phyloP scores from a whole-genome alignment of 2,113 vertebrate species.

The Peromyscus leucopus region DNA sequence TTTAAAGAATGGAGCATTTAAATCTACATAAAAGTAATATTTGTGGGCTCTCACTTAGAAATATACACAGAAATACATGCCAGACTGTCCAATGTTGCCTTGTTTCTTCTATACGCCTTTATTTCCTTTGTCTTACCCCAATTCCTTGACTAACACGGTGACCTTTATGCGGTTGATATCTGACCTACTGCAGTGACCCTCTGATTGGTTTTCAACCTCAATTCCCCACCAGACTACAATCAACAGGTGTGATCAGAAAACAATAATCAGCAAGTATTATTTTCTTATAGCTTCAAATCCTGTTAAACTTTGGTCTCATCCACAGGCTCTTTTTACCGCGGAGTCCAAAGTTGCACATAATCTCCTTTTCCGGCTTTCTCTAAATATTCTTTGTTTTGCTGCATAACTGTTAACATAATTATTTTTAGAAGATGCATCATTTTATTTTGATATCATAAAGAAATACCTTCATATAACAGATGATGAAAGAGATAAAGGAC shows the following conservation, averaged over 20 bases:
- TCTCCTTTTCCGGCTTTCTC: neutral
- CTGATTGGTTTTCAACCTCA: neutral
- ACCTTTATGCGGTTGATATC: neutral
- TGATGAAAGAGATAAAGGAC: neutral
- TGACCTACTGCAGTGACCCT: neutral
- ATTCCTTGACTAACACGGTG: neutral
- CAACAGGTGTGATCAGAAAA: neutral
- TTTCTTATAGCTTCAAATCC: neutral
- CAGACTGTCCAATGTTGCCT: neutral
- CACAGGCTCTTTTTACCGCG: neutral
- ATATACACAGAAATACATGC: neutral
- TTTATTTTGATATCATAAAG: neutral
- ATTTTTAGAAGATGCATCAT: neutral
- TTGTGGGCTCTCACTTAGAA: neutral
- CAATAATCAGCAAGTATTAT: neutral
- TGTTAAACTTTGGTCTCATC: neutral
- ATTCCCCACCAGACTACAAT: neutral
- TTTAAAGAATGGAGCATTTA: neutral
- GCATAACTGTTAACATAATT: neutral
- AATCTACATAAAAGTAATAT: neutral
- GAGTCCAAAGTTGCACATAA: neutral
- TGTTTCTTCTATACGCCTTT: neutral
- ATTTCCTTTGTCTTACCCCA: neutral
- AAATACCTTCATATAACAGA: neutral
- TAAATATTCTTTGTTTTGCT: neutral